Evolutionary conservation across 2,797 vertebrate genomes (phyloP).

Genomic region (Sitta carolinensis): DNA sequence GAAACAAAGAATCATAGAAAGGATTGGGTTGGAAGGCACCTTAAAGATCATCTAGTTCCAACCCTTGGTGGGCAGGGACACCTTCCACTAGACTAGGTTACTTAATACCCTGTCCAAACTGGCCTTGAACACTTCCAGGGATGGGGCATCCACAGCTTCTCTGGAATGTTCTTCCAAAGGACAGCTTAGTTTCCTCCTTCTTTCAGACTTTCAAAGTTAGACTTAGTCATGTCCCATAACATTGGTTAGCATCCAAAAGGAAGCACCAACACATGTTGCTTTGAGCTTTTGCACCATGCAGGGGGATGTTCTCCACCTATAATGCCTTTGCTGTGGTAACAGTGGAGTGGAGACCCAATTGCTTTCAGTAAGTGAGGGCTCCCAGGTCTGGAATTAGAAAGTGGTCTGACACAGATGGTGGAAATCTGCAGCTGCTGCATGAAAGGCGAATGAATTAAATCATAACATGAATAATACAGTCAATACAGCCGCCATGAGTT

Average conservation of each 20-base stretch:
- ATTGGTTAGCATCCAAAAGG: neutral
- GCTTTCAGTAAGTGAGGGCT: neutral
- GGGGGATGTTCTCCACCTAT: neutral
- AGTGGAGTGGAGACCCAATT: neutral
- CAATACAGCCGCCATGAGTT: constrained; percentile 61
- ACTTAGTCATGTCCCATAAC: neutral
- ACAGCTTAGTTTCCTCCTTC: neutral
- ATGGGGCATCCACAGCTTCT: neutral
- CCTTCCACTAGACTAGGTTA: neutral
- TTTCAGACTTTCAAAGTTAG: neutral
- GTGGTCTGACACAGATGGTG: neutral
- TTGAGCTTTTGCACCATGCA: neutral
- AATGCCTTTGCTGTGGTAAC: neutral
- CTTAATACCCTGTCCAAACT: neutral
- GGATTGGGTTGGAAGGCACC: neutral
- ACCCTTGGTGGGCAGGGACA: neutral
- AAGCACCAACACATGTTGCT: neutral
- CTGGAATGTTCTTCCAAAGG: neutral
- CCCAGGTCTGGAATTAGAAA: neutral
- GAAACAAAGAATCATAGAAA: neutral
- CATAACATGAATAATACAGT: constrained; percentile 58
- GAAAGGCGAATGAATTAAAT: constrained; percentile 46
- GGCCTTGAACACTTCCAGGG: neutral
- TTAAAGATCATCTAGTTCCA: neutral
- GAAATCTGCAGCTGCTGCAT: neutral